Conservation (phyloP, 2,797 vertebrate species). For the Scleropages formosus region DNA sequence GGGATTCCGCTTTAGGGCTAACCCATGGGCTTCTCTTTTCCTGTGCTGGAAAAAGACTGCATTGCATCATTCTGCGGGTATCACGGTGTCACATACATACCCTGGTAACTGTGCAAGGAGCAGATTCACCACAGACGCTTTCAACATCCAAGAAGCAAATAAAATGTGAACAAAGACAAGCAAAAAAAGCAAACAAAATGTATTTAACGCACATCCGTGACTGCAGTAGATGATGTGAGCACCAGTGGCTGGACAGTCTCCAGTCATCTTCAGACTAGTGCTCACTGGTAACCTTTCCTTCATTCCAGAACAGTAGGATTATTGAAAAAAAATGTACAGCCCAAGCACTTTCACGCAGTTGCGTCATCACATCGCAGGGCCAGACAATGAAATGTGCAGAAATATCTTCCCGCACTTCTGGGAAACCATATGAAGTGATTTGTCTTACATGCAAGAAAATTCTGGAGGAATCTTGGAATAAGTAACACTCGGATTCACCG, state of each 20-base stretch:
- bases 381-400: neutral
- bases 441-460: neutral
- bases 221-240: no score
- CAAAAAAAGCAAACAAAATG: neutral
- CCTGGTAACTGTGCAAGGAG: neutral
- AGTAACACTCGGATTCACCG: slow-evolving; percentile 1
- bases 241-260: neutral
- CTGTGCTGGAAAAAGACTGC: slow-evolving; percentile 27
- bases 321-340: neutral
- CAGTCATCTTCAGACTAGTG: neutral
- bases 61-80: slow-evolving; percentile 30
- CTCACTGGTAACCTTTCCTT: neutral
- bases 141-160: neutral
- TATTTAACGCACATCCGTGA: no score
- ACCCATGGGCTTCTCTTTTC: slow-evolving; percentile 41
- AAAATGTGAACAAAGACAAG: neutral
- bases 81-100: neutral
- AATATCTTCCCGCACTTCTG: neutral
- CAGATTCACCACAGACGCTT: neutral
- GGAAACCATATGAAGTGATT: neutral
- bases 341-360: neutral
- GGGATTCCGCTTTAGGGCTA: slow-evolving; percentile 49
- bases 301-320: no score
- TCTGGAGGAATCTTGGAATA: neutral
- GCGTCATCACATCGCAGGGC: neutral